Evolutionary conservation across 2,888 invertebrate species (phyloP).

Genomic region (Athripsodes cinereus): DNA sequence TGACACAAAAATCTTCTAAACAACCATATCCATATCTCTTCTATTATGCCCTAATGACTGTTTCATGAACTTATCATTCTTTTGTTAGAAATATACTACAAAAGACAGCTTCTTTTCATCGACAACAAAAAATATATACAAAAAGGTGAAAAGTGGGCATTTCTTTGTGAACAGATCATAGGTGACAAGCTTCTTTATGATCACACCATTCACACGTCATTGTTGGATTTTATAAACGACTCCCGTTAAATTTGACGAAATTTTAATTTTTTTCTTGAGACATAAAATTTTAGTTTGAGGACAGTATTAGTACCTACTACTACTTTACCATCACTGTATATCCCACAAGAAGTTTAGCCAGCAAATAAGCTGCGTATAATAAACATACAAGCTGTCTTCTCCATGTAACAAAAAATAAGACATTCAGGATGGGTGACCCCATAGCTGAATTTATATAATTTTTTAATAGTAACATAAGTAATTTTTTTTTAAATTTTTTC

Average conservation of each 20-base stretch:
- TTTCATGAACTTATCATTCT: background rate
- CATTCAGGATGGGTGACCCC: too few relatives aligned
- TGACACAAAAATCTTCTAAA: background rate
- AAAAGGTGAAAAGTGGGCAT: conserved; percentile 2
- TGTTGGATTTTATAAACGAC: background rate
- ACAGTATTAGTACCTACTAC: too few relatives aligned
- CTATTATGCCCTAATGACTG: background rate
- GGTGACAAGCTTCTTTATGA: background rate
- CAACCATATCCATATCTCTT: background rate
- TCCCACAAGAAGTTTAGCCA: too few relatives aligned
- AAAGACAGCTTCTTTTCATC: background rate
- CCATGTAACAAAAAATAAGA: too few relatives aligned
- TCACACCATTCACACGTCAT: background rate
- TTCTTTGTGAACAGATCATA: background rate
- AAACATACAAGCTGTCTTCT: too few relatives aligned
- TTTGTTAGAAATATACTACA: background rate
- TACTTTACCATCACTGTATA: too few relatives aligned
- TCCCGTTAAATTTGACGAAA: background rate
- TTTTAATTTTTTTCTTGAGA: too few relatives aligned
- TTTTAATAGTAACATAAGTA: too few relatives aligned
- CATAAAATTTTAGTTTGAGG: too few relatives aligned
- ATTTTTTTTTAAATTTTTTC: too few relatives aligned
- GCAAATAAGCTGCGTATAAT: too few relatives aligned
- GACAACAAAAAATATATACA: background rate
- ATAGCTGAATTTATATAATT: too few relatives aligned